Conservation (phyloP, 2,113 vertebrate species). For the Cygnus atratus region DNA sequence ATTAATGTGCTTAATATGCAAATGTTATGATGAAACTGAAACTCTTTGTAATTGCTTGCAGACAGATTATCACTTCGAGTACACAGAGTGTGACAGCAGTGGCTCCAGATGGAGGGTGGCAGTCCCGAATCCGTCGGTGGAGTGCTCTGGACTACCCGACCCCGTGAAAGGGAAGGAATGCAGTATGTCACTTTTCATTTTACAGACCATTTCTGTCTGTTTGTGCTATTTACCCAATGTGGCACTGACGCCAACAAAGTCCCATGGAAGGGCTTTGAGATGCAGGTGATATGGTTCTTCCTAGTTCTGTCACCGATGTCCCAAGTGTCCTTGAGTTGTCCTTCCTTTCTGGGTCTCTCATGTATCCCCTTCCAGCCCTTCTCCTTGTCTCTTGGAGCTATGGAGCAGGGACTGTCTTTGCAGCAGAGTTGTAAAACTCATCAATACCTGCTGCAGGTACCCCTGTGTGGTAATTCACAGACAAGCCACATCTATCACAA, state of each 20-base stretch:
- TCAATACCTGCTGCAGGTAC: background rate
- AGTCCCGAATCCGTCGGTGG: conserved; percentile 83
- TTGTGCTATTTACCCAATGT: background rate
- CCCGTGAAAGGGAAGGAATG: conserved; percentile 94
- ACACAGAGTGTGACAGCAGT: conserved; percentile 95
- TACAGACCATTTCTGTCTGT: background rate
- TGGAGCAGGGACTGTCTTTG: background rate
- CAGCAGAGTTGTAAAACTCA: background rate
- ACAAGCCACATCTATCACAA: rapidly evolving
- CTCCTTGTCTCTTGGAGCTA: background rate
- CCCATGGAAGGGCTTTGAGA: background rate
- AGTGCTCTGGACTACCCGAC: conserved; percentile 90
- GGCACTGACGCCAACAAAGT: background rate
- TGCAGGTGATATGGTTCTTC: background rate
- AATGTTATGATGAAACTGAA: conserved; percentile 57
- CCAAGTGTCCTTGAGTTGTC: background rate
- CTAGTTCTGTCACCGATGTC: background rate
- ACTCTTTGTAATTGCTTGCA: conserved; percentile 79
- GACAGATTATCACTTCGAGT: conserved; percentile 96
- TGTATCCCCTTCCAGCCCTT: background rate
- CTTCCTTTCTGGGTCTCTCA: background rate
- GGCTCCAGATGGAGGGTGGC: conserved; percentile 97
- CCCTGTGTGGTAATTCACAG: background rate
- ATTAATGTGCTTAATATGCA: conserved; percentile 61
- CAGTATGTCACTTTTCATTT: conserved; percentile 84